Base-by-base conservation (phyloP, 2,113 vertebrate genomes). In the Seriola quinqueradiata region DNA sequence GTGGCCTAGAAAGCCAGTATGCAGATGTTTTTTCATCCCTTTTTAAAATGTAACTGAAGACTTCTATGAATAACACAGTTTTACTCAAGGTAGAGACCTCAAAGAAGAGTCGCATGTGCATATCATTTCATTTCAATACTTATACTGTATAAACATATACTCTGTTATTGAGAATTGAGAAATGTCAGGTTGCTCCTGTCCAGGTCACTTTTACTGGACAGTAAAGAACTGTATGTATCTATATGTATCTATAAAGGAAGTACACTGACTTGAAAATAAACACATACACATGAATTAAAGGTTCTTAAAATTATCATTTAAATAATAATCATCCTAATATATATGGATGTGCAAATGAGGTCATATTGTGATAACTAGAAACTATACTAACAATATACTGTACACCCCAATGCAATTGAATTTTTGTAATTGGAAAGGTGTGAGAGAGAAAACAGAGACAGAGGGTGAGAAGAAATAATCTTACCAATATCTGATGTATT, bases 401-500 rank as follows among this genome's bases (percentile, higher is more conserved):
- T 44, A 11, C 3, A 16, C 13, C 1, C 25, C 7, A 50, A n/a
- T 55, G 14, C 16, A 58, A 38, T 16, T n/a, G 36, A 4, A 28
- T 4, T 75, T 42, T 13, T 38, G 8, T 32, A 44, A 32, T 28
- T 61, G 8, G 23, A 73, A 46, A 76, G 9, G 11, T n/a, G 34
- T 58, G 44, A 55, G 23, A 40, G 52, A 40, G 1, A 23, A 34
- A 34, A 68, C 2, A 19, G 14, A 75, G 16, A 36, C 9, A 55
- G 8, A 52, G 28, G 55, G 40, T n/a, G 11, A 57, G 17, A 59
- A 36, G 14, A 69, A 23, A 1, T 40, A 65, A 78, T 90, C 95
- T 96, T 96, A 99, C 98, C 97, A 96, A 96, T 74, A 90, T 83
- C 77, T 48, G 90, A 77, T 14, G 86, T 46, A n/a, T 86, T 78